Conservation (phyloP, 2,113 vertebrate genomes). For the Donacobius atricapilla region DNA sequence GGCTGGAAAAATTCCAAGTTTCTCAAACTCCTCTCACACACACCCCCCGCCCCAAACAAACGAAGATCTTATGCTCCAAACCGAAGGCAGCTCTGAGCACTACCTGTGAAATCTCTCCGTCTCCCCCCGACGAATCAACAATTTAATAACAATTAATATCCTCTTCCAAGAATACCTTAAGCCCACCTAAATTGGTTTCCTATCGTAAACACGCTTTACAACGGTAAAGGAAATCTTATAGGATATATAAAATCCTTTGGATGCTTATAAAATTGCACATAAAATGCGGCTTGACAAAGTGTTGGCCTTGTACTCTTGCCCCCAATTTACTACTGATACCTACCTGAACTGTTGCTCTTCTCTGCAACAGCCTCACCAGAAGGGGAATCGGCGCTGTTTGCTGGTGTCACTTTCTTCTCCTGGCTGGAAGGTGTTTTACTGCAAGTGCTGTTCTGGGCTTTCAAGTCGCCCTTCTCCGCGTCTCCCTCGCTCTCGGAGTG, state of each 20-base stretch:
- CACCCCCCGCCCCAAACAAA: conserved; percentile 39
- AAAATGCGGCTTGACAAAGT: conserved; percentile 83
- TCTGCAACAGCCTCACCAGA: conserved; percentile 86
- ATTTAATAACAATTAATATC: conserved; percentile 67
- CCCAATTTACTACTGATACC: conserved; percentile 69
- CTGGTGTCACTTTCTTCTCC: conserved; percentile 79
- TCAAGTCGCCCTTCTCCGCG: conserved; percentile 80
- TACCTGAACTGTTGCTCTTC: conserved; percentile 89
- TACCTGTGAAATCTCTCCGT: conserved; percentile 31
- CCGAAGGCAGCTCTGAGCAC: not conserved
- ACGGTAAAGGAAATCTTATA: conserved; percentile 91
- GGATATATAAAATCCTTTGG: conserved; percentile 97
- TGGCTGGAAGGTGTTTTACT: conserved; percentile 78
- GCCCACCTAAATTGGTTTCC: conserved; percentile 85
- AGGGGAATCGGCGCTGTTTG: conserved; percentile 80
- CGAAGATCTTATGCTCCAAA: not conserved
- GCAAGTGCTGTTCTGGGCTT: conserved; percentile 69
- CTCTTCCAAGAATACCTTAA: conserved; percentile 76
- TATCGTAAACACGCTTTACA: conserved; percentile 97
- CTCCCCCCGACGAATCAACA: not conserved
- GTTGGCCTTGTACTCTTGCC: conserved; percentile 75
- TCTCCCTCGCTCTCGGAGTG: conserved; percentile 69
- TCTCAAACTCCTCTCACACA: conserved; percentile 13
- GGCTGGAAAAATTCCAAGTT: conserved; percentile 67
- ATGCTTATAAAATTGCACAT: conserved; percentile 97